phyloP scores from a whole-genome alignment of 2,113 vertebrate species.

The Ptilonorhynchus violaceus region DNA sequence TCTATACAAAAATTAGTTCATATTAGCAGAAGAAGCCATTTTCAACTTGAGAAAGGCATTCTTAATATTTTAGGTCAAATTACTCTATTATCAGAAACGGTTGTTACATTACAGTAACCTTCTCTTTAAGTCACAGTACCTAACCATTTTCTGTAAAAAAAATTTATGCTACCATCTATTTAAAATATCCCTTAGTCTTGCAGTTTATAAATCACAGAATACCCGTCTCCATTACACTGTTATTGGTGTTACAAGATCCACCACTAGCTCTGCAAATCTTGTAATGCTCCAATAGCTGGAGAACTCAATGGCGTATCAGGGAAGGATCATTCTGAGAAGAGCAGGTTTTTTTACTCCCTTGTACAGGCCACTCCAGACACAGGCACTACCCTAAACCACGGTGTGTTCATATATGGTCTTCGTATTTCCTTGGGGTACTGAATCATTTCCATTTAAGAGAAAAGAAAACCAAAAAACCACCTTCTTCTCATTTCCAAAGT shows the following conservation, averaged over 20 bases:
- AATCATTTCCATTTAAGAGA: neutral
- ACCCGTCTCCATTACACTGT: neutral
- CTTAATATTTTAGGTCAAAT: neutral
- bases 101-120: neutral
- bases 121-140: neutral
- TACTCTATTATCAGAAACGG: neutral
- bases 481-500: conserved; percentile 11
- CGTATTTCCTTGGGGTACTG: neutral
- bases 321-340: neutral
- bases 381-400: neutral
- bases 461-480: neutral
- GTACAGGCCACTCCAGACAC: neutral
- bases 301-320: neutral
- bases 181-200: neutral
- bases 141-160: neutral
- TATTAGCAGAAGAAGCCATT: neutral
- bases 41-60: neutral
- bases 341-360: neutral
- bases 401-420: neutral
- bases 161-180: neutral
- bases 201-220: neutral
- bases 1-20: neutral
- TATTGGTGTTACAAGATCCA: neutral
- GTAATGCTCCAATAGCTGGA: neutral
- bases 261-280: neutral